Percentiles rank a stretch among this genome's conserved stretches.
Conservation (phyloP, 2,888 invertebrate species). For the Acleris sparsana region DNA sequence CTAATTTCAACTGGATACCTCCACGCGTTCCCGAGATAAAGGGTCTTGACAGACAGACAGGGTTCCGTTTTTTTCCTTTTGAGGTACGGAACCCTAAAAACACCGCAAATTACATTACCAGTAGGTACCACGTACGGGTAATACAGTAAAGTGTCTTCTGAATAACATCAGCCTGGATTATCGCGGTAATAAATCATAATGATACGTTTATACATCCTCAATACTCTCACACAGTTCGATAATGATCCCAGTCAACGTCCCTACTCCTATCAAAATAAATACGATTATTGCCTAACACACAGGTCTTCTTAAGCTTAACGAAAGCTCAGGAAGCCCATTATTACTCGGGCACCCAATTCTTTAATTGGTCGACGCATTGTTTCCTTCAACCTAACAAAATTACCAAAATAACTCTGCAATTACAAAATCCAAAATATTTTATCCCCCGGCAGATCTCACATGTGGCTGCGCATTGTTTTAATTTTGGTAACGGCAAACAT, state of each 20-base stretch:
- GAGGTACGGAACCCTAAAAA: too few species aligned
- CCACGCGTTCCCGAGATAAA: too few species aligned
- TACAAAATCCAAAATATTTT: constrained; percentile 16
- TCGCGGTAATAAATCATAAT: constrained; percentile 29
- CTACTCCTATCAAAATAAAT: too few species aligned
- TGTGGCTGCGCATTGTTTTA: constrained; percentile 21
- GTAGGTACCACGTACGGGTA: too few species aligned
- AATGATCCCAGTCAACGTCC: too few species aligned
- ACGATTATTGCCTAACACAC: too few species aligned
- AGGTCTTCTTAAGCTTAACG: neutral
- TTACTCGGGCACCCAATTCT: constrained; percentile 6
- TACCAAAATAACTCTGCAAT: constrained; percentile 15
- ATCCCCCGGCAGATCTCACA: constrained; percentile 36
- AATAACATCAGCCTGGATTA: constrained; percentile 25
- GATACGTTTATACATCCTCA: constrained; percentile 8
- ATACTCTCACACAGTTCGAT: too few species aligned
- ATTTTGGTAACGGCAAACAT: constrained; percentile 44
- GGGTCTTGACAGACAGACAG: too few species aligned
- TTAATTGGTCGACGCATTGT: constrained; percentile 27
- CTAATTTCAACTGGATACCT: too few species aligned
- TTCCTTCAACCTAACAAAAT: constrained; percentile 4
- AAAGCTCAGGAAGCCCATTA: constrained; percentile 15
- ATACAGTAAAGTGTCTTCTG: constrained; percentile 5
- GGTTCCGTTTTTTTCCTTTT: too few species aligned
- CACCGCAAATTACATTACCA: too few species aligned